Evolutionary conservation across 2,888 invertebrate species (phyloP).

Genomic region (Chouioia cunea): DNA sequence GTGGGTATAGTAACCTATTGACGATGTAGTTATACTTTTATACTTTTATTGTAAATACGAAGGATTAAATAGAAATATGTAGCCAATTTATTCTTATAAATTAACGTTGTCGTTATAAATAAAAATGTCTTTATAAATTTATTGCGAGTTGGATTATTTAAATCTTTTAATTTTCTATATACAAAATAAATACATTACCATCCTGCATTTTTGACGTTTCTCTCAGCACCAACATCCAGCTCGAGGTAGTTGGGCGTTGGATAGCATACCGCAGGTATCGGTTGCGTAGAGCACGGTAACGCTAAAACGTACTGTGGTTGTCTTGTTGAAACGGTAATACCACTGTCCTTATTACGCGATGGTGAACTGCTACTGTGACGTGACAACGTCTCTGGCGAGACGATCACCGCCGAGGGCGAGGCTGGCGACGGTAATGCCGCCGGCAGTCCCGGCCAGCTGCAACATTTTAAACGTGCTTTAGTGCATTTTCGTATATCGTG

Average conservation of each 20-base stretch:
- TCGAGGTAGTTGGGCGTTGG: conserved; percentile 70
- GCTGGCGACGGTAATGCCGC: conserved; percentile 81
- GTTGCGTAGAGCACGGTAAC: conserved; percentile 70
- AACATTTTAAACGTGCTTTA: conserved; percentile 1
- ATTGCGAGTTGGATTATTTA: no score
- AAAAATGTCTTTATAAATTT: no score
- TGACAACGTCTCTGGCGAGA: conserved; percentile 81
- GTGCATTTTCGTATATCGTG: no score
- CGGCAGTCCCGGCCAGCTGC: conserved; percentile 67
- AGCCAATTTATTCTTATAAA: no score
- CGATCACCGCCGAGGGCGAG: conserved; percentile 80
- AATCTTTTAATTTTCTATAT: no score
- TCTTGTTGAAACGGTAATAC: not conserved
- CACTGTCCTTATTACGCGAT: conserved; percentile 61
- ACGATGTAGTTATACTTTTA: no score
- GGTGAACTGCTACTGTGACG: conserved; percentile 78
- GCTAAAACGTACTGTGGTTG: conserved; percentile 63
- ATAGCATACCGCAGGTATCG: conserved; percentile 74
- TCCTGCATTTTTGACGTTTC: conserved; percentile 76
- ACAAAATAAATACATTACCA: conserved; percentile 71
- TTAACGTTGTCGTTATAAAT: no score
- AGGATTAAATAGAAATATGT: no score
- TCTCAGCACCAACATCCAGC: conserved; percentile 68
- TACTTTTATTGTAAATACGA: no score
- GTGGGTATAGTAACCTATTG: not conserved